Percentiles rank a stretch among this genome's conserved stretches.
These are phyloP conservation scores for Falco columbarius DNA, from an alignment of 2,797 vertebrate species.

Conservation along the genomic window DNA sequence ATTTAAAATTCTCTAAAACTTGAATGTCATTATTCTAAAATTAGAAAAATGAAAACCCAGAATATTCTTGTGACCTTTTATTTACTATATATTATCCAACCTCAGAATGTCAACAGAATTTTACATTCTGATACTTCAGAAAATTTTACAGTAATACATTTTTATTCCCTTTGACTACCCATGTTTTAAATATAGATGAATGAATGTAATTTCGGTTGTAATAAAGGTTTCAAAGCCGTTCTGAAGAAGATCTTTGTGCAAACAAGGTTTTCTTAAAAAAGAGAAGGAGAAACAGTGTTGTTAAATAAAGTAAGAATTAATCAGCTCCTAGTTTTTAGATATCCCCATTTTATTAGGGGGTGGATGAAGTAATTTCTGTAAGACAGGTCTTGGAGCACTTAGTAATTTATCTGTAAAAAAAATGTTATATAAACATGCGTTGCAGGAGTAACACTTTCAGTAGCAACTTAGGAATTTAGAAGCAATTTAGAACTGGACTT, in stretches of 20 bases:
- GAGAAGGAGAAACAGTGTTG: neutral
- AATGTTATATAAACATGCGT: neutral
- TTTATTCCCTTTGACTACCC: neutral
- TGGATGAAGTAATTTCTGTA: neutral
- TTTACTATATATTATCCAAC: neutral
- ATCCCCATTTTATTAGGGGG: neutral
- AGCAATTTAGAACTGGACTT: neutral
- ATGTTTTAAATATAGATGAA: neutral
- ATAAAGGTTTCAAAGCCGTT: neutral
- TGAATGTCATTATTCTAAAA: neutral
- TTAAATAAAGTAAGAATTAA: neutral
- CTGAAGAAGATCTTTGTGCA: neutral
- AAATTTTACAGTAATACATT: neutral
- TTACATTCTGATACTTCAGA: neutral
- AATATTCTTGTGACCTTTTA: neutral
- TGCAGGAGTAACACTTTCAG: neutral
- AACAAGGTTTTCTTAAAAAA: neutral
- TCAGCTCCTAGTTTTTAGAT: neutral
- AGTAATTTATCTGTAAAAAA: neutral
- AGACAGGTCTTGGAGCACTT: neutral
- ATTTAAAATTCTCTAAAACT: neutral
- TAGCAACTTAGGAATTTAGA: neutral
- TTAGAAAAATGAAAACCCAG: neutral
- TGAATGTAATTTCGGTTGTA: neutral
- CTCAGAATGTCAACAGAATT: neutral